Evolutionary conservation across 1,140 invertebrate species (phyloP).

Genomic region (Yoshiicerus persimilis): DNA sequence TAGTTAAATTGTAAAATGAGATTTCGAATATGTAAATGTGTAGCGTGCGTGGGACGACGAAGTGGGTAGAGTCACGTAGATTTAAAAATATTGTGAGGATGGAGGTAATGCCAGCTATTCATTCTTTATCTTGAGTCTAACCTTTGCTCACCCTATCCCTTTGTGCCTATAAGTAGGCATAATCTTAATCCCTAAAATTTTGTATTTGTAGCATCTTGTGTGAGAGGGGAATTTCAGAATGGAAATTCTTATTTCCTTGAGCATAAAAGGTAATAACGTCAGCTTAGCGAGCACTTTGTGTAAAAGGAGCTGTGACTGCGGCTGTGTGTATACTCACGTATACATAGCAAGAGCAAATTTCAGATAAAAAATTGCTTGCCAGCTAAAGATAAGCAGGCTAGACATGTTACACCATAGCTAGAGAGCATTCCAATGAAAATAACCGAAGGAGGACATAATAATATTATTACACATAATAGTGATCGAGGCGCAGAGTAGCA

Average conservation of each 20-base stretch:
- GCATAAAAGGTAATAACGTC: background rate
- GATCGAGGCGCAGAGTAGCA: background rate
- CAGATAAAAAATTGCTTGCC: background rate
- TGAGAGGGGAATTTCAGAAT: background rate
- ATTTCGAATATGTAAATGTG: too few species aligned
- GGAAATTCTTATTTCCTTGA: background rate
- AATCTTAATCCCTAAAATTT: background rate
- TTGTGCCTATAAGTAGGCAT: background rate
- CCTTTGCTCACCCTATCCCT: background rate
- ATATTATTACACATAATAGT: background rate
- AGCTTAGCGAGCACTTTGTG: background rate
- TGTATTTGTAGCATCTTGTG: background rate
- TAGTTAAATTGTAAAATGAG: too few species aligned
- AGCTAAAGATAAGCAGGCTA: constrained; percentile 2
- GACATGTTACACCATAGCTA: background rate
- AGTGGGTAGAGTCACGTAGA: too few species aligned
- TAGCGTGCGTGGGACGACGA: background rate
- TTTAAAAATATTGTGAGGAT: too few species aligned
- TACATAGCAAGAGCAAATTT: background rate
- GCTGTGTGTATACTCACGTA: background rate
- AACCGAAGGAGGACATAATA: background rate
- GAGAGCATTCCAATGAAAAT: background rate
- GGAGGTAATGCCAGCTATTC: background rate
- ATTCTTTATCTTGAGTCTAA: background rate
- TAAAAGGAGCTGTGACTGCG: background rate